Percentiles rank a stretch among this genome's conserved stretches.
These are phyloP conservation scores for Halcyon malimbica DNA, from an alignment of 2,113 vertebrate genomes.

Conservation along the genomic window DNA sequence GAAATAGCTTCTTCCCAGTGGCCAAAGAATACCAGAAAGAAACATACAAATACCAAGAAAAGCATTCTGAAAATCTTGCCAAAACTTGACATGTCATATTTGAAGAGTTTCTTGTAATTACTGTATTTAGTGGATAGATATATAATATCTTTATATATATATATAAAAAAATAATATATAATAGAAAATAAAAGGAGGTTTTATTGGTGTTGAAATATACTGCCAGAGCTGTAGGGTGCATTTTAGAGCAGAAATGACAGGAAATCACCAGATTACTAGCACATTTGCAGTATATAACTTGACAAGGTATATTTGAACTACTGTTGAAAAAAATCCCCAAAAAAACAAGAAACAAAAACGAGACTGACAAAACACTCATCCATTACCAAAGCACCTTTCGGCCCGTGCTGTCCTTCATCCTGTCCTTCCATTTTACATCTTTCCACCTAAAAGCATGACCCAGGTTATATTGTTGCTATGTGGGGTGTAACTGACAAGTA, in stretches of 20 bases:
- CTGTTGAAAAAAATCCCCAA: not conserved
- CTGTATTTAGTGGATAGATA: not conserved
- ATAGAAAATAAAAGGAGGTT: not conserved
- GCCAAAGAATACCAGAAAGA: not conserved
- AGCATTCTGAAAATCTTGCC: not conserved
- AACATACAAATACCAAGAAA: not conserved
- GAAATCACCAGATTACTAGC: not conserved
- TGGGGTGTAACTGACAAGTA: fast-evolving
- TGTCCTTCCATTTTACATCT: not conserved
- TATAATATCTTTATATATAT: too few species aligned
- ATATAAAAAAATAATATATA: too few species aligned
- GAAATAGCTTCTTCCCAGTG: not conserved
- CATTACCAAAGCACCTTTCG: not conserved
- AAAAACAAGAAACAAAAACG: not conserved
- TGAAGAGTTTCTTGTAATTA: not conserved
- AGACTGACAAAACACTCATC: not conserved
- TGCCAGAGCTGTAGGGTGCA: not conserved
- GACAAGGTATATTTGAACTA: not conserved
- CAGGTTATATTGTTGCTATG: not conserved
- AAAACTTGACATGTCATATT: not conserved
- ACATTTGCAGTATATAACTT: not conserved
- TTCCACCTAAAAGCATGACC: not conserved
- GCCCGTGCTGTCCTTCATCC: not conserved
- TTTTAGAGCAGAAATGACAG: not conserved
- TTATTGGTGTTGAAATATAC: not conserved